Conservation (phyloP, 1,140 invertebrate species). For the Colletes latitarsis region DNA sequence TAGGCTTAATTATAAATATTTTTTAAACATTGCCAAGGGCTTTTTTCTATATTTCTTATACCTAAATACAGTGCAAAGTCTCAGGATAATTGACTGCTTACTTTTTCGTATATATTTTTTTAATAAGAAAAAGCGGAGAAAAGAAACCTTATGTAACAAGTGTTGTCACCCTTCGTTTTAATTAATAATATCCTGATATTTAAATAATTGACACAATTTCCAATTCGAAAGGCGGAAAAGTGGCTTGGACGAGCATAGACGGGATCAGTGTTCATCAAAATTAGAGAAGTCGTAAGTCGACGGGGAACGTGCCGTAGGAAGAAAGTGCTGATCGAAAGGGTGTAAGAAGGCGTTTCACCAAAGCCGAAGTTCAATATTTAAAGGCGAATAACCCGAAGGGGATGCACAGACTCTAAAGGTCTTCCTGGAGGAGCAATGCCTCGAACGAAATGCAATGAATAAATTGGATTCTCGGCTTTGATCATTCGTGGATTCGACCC, state of each 20-base stretch:
- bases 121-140: too few species aligned
- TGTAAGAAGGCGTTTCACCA: slow-evolving; percentile 32
- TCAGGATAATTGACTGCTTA: too few species aligned
- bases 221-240: background rate
- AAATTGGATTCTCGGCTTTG: slow-evolving; percentile 39
- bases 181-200: too few species aligned
- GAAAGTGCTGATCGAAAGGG: slow-evolving; percentile 44
- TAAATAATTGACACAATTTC: too few species aligned
- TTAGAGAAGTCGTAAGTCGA: slow-evolving; percentile 27
- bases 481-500: slow-evolving; percentile 17
- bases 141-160: too few species aligned
- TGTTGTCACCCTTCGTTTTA: too few species aligned
- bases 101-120: too few species aligned
- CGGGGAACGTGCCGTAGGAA: slow-evolving; percentile 29
- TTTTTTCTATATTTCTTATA: too few species aligned
- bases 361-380: slow-evolving; percentile 63
- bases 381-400: slow-evolving; percentile 61
- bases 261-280: background rate
- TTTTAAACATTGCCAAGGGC: too few species aligned
- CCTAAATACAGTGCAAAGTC: too few species aligned
- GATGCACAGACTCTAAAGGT: slow-evolving; percentile 45
- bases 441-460: slow-evolving; percentile 44
- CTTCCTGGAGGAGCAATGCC: slow-evolving; percentile 25
- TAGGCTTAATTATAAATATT: too few species aligned
- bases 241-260: background rate